phyloP scores from a whole-genome alignment of 2,888 invertebrate genomes.

The Tromatobia lineatoria region DNA sequence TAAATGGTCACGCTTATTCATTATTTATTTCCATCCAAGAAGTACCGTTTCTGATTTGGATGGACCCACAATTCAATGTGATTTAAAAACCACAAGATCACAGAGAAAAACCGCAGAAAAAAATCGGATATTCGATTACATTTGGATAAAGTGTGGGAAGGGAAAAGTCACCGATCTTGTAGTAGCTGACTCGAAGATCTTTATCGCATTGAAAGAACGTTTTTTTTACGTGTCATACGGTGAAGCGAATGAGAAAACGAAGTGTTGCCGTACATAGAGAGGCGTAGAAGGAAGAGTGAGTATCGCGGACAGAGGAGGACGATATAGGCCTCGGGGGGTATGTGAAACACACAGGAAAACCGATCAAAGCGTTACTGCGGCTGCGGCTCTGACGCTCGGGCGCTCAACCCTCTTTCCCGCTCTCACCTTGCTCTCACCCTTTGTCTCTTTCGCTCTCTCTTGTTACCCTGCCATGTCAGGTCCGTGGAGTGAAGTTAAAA shows the following conservation, averaged over 20 bases:
- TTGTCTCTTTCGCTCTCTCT: slow-evolving; percentile 25
- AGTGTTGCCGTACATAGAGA: slow-evolving; percentile 7
- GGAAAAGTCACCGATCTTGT: background rate
- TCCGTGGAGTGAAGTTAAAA: slow-evolving; percentile 84
- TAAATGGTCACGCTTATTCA: too few relatives aligned
- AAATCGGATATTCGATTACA: slow-evolving; percentile 42
- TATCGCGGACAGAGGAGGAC: slow-evolving; percentile 22
- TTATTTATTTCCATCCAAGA: too few relatives aligned
- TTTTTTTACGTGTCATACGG: slow-evolving; percentile 49
- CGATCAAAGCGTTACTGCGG: slow-evolving; percentile 79
- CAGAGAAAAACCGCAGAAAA: too few relatives aligned
- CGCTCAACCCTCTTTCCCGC: slow-evolving; percentile 17
- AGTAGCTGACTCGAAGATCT: slow-evolving; percentile 38
- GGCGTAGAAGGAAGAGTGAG: slow-evolving; percentile 18
- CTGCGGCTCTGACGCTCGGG: slow-evolving; percentile 44
- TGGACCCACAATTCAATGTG: too few relatives aligned
- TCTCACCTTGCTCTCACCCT: slow-evolving; percentile 21
- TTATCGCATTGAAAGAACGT: slow-evolving; percentile 37
- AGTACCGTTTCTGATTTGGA: too few relatives aligned
- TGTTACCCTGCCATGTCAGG: slow-evolving; percentile 81
- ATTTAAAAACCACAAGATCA: too few relatives aligned
- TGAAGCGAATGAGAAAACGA: slow-evolving; percentile 22
- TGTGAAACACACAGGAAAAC: slow-evolving; percentile 68
- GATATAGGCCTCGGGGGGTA: slow-evolving; percentile 70
- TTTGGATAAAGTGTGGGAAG: slow-evolving; percentile 21